Evolutionary conservation across 2,797 vertebrate species (phyloP).

Genomic region (Echiichthys vipera): DNA sequence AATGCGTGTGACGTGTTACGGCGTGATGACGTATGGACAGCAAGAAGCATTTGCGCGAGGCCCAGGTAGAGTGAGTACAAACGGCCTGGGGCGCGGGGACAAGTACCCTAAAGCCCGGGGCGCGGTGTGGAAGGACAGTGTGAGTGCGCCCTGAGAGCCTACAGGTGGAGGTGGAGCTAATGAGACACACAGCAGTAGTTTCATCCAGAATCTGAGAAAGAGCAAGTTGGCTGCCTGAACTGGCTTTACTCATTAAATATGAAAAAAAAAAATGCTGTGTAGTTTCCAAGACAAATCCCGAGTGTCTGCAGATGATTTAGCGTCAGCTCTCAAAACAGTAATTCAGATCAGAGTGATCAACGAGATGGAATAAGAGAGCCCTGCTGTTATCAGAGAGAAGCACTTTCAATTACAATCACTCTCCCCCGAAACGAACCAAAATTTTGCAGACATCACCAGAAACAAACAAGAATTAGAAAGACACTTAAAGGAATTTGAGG

Average conservation of each 20-base stretch:
- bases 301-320: neutral
- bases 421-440: neutral
- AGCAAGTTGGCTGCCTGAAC: neutral
- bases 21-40: no score
- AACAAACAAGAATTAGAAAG: conserved; percentile 10
- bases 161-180: neutral
- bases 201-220: neutral
- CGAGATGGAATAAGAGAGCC: neutral
- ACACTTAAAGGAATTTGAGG: neutral
- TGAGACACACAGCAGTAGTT: neutral
- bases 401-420: conserved; percentile 17
- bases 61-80: no score
- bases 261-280: conserved; percentile 6
- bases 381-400: conserved; percentile 19
- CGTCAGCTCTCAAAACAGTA: conserved; percentile 8
- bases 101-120: no score
- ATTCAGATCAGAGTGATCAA: conserved; percentile 25
- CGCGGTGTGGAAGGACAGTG: no score
- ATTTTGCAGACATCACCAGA: neutral
- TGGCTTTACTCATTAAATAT: neutral
- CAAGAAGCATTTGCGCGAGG: no score
- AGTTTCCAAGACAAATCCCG: neutral
- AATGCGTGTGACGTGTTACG: no score
- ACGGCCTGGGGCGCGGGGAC: no score
- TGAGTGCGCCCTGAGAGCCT: no score